A percentile compares a stretch with the other conserved stretches of the same genome.
phyloP scores from a whole-genome alignment of 2,797 vertebrate species.

The Rhabdophis nuchalis region DNA sequence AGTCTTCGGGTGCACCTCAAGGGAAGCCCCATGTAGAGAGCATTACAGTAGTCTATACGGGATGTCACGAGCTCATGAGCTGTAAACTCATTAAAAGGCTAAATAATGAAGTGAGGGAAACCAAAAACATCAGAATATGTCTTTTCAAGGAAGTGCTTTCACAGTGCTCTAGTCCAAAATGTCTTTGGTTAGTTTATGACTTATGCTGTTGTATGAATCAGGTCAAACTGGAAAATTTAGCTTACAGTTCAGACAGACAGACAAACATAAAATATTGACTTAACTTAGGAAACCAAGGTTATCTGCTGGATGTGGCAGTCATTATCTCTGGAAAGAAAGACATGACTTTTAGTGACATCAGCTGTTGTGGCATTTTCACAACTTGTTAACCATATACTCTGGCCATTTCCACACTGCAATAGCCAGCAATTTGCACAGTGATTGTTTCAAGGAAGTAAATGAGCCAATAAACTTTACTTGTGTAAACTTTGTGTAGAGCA shows the following conservation, averaged over 20 bases:
- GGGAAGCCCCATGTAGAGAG: too few relatives aligned
- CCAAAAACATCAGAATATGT: neutral
- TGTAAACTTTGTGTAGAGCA: neutral
- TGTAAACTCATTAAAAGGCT: neutral
- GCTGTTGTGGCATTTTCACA: neutral
- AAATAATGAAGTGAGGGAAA: neutral
- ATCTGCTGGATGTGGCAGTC: neutral
- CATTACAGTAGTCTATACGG: too few relatives aligned
- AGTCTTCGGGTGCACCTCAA: too few relatives aligned
- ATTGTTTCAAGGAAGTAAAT: neutral
- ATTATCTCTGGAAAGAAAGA: neutral
- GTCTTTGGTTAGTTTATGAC: neutral
- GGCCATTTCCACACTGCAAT: neutral
- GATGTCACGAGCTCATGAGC: too few relatives aligned
- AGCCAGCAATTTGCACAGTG: neutral
- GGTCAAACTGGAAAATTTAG: neutral
- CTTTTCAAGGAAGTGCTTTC: neutral
- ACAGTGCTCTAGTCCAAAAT: neutral
- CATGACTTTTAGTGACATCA: neutral
- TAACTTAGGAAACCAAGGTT: neutral
- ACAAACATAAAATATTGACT: neutral
- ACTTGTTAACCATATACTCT: neutral
- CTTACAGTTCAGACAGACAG: neutral
- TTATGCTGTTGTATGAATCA: neutral
- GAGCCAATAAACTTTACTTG: neutral